Evolutionary conservation across 2,113 vertebrate genomes (phyloP), one percentile per base, ranked within the genome.

Genomic region (Ophthalmolycus amberensis): DNA sequence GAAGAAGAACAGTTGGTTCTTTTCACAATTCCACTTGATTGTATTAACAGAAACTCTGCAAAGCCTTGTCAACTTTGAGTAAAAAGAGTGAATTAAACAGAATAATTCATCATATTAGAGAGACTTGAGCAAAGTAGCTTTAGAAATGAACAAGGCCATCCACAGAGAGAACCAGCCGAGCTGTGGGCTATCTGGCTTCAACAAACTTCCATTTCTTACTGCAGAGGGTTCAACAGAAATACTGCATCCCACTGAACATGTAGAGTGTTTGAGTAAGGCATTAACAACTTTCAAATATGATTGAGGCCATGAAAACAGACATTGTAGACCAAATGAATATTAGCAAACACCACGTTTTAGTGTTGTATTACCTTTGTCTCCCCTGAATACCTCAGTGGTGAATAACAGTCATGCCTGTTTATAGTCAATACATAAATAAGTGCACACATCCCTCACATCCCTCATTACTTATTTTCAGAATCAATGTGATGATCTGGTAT

Each of bases 51-150:
- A 75, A 82, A 83, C 67, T 59, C 70, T 66, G 66, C 74, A 75
- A 34, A 65, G 60, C 6, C n/a, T 69, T 79, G 67, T 74, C 65
- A n/a, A 75, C 38, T 79, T 5, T n/a, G 46, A 80, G 59, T 46
- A 44, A 52, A 59, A n/a, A n/a, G 32, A 40, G 62, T 12, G 54
- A 18, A 38, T 60, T 42, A 90, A 90, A 90, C 84, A 81, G 86
- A 90, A 91, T 90, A 88, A 90, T 87, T 91, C 71, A 90, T 88
- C 34, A 60, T 56, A 56, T 85, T 22, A 74, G 22, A 71, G 22
- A 85, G 76, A 87, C 78, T 0, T 54, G 58, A 82, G 81, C 46
- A 14, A 75, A 81, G 71, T 64, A 14, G 77, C 52, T 6, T 73
- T 78, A 59, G 67, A 80, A 71, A 75, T 64, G 60, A 74, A 79